These are phyloP conservation scores for Ectobius pallidus DNA, from an alignment of 2,888 invertebrate species.

Conservation along the genomic window DNA sequence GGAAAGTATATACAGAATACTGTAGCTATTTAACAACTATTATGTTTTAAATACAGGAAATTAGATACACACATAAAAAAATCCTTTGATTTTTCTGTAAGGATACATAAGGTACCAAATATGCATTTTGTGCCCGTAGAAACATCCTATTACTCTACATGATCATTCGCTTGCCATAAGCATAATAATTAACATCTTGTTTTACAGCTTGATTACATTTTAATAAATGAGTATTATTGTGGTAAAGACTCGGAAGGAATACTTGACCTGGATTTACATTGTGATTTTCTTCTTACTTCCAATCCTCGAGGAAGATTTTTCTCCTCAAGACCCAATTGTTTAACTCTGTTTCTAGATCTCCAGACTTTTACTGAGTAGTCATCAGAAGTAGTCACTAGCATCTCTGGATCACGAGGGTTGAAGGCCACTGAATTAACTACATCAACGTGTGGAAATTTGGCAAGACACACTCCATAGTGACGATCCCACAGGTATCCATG, in stretches of 20 bases:
- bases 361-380: slow-evolving; percentile 76
- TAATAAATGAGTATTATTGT: background rate
- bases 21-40: no score
- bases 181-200: no score
- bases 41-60: no score
- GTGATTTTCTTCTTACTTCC: slow-evolving; percentile 51
- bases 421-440: slow-evolving; percentile 88
- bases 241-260: background rate
- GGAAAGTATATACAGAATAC: no score
- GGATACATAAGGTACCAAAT: no score
- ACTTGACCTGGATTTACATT: background rate
- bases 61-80: no score
- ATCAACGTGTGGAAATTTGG: slow-evolving; percentile 75
- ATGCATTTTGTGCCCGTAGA: no score
- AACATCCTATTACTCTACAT: no score
- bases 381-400: slow-evolving; percentile 83
- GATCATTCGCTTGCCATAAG: no score
- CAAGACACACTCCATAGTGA: slow-evolving; percentile 78
- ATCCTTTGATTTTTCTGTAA: no score
- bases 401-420: slow-evolving; percentile 78
- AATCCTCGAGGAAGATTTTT: slow-evolving; percentile 55
- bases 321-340: slow-evolving; percentile 55
- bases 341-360: slow-evolving; percentile 58
- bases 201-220: no score
- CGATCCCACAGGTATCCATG: slow-evolving; percentile 86